Conservation (phyloP, 2,113 vertebrate genomes). For the Brachionichthys hirsutus region DNA sequence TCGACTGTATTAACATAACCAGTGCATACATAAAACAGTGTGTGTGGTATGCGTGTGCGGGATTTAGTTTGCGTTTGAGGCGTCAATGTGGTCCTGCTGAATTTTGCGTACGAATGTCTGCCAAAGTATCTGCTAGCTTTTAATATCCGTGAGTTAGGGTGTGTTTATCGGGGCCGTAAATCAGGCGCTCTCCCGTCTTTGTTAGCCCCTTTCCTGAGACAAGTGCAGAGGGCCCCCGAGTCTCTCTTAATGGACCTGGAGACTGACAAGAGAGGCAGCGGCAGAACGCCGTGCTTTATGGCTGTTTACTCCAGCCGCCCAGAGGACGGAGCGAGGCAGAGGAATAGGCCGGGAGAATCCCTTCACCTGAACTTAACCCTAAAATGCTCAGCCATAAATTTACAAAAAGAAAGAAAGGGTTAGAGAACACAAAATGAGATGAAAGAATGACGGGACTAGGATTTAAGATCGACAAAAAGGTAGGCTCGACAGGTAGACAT, state of each 20-base stretch:
- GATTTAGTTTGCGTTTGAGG: conserved; percentile 4
- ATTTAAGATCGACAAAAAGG: conserved; percentile 55
- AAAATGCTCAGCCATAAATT: conserved; percentile 63
- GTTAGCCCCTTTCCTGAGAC: conserved; percentile 61
- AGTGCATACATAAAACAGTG: background rate
- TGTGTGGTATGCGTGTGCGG: conserved; percentile 25
- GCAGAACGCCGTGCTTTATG: conserved; percentile 62
- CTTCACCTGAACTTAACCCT: conserved; percentile 71
- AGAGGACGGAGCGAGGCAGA: conserved; percentile 36
- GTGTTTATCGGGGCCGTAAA: conserved; percentile 71
- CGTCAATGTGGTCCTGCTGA: conserved; percentile 2
- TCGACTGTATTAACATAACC: background rate
- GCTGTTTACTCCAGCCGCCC: conserved; percentile 71
- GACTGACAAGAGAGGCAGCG: conserved; percentile 46
- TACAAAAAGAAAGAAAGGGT: conserved; percentile 16
- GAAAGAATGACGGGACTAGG: conserved; percentile 50
- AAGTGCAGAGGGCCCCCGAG: conserved; percentile 34
- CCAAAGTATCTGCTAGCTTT: conserved; percentile 47
- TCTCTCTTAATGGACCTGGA: conserved; percentile 58
- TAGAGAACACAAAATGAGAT: conserved; percentile 57
- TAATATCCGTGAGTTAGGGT: conserved; percentile 51
- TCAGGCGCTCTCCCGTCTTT: conserved; percentile 58
- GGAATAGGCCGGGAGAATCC: conserved; percentile 36
- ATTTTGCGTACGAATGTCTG: conserved; percentile 38
- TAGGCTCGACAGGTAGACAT: conserved; percentile 49